A percentile compares a stretch with the other conserved stretches of the same genome.
phyloP scores from a whole-genome alignment of 2,888 invertebrate genomes.

The Automeris io region DNA sequence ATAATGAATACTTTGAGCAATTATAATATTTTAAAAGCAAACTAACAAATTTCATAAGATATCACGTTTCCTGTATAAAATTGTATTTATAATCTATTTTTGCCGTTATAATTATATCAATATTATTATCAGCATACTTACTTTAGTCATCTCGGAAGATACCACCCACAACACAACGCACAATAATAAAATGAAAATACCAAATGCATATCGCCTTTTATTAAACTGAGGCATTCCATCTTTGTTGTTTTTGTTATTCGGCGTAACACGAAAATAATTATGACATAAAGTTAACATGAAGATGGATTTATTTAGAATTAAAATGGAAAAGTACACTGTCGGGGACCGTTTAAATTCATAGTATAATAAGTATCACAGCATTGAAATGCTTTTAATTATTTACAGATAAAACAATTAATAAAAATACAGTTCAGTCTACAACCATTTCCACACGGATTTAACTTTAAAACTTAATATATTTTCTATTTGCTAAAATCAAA shows the following conservation, averaged over 20 bases:
- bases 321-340: too few species aligned
- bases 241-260: slow-evolving; percentile 55
- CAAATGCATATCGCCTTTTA: slow-evolving; percentile 82
- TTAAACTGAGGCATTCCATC: slow-evolving; percentile 54
- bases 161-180: slow-evolving; percentile 98
- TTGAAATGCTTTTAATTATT: too few species aligned
- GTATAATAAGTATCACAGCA: too few species aligned
- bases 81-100: background rate
- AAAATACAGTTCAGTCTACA: too few species aligned
- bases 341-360: background rate
- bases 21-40: background rate
- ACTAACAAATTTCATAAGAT: background rate
- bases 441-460: too few species aligned
- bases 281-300: slow-evolving; percentile 74
- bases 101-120: background rate
- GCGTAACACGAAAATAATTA: slow-evolving; percentile 62
- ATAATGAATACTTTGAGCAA: background rate
- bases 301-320: slow-evolving; percentile 25
- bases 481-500: too few species aligned
- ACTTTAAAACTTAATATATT: too few species aligned
- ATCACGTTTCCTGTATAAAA: background rate
- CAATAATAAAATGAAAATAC: slow-evolving; percentile 89
- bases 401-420: too few species aligned
- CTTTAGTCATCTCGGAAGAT: slow-evolving; percentile 96
- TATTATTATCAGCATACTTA: slow-evolving; percentile 46